phyloP scores from a whole-genome alignment of 2,113 vertebrate genomes.

The Astur gentilis region DNA sequence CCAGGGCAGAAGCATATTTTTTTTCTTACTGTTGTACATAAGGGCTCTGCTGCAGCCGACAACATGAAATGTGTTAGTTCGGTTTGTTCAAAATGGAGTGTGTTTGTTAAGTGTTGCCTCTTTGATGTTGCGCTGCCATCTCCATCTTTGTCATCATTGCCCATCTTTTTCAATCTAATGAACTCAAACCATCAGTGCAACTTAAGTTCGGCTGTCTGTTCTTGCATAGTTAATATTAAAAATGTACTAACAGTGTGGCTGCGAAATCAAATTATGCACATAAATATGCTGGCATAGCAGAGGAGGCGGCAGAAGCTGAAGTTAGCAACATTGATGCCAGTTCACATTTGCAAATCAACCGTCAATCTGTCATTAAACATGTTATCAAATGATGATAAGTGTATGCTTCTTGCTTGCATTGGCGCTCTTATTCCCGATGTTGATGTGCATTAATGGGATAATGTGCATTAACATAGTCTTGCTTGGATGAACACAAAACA shows the following conservation, averaged over 20 bases:
- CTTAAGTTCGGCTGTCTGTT: slow-evolving; percentile 83
- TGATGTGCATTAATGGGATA: slow-evolving; percentile 94
- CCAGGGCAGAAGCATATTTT: slow-evolving; percentile 23
- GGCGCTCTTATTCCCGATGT: slow-evolving; percentile 82
- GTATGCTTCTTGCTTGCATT: slow-evolving; percentile 86
- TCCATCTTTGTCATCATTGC: slow-evolving; percentile 73
- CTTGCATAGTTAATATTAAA: slow-evolving; percentile 88
- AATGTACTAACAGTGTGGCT: slow-evolving; percentile 87
- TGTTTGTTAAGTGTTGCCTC: slow-evolving; percentile 60
- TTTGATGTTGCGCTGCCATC: slow-evolving; percentile 66
- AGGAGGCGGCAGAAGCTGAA: slow-evolving; percentile 84
- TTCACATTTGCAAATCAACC: slow-evolving; percentile 92
- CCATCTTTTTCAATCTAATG: slow-evolving; percentile 87
- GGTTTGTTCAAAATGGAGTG: slow-evolving; percentile 42
- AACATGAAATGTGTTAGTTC: slow-evolving; percentile 29
- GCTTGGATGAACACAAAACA: slow-evolving; percentile 95
- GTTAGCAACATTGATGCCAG: slow-evolving; percentile 87
- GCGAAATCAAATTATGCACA: slow-evolving; percentile 93
- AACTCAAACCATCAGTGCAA: slow-evolving; percentile 83
- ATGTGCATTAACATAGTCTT: slow-evolving; percentile 91
- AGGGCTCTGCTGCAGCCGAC: slow-evolving; percentile 41
- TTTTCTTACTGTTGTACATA: slow-evolving; percentile 2
- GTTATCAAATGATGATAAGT: slow-evolving; percentile 97
- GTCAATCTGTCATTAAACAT: slow-evolving; percentile 99
- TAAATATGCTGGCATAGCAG: slow-evolving; percentile 89